Percentiles rank a stretch among this genome's conserved stretches.
Conservation (phyloP, 2,888 invertebrate genomes). For the Limenitis camilla region DNA sequence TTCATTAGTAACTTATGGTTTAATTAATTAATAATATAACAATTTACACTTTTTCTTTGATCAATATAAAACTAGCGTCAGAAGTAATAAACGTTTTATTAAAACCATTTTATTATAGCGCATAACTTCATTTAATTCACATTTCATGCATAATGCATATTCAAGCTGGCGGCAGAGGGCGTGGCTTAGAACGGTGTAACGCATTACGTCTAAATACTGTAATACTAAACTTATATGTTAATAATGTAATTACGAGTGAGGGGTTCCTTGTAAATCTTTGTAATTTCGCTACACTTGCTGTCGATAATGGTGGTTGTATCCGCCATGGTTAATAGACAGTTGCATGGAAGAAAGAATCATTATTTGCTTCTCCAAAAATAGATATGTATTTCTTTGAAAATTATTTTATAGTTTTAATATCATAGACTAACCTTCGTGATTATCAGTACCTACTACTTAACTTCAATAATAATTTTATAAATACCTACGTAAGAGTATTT, state of each 20-base stretch:
- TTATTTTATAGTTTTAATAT: no score
- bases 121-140: conserved; percentile 20
- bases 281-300: not conserved
- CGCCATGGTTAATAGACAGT: not conserved
- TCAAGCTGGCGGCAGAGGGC: conserved; percentile 29
- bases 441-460: no score
- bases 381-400: no score
- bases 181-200: conserved; percentile 35
- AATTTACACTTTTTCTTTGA: not conserved
- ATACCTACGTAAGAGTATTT: no score
- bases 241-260: conserved; percentile 24
- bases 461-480: no score
- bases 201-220: conserved; percentile 33
- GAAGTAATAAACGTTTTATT: conserved; percentile 1
- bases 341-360: no score
- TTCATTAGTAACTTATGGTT: no score
- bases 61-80: not conserved
- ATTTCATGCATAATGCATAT: conserved; percentile 27
- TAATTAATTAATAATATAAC: not conserved
- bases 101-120: conserved; percentile 18
- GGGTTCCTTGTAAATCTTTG: conserved; percentile 5
- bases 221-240: conserved; percentile 29
- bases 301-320: not conserved
- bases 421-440: no score
- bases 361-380: no score